Evolutionary conservation across 1,140 invertebrate genomes (phyloP).

Genomic region (Dendroctonus ponderosae): DNA sequence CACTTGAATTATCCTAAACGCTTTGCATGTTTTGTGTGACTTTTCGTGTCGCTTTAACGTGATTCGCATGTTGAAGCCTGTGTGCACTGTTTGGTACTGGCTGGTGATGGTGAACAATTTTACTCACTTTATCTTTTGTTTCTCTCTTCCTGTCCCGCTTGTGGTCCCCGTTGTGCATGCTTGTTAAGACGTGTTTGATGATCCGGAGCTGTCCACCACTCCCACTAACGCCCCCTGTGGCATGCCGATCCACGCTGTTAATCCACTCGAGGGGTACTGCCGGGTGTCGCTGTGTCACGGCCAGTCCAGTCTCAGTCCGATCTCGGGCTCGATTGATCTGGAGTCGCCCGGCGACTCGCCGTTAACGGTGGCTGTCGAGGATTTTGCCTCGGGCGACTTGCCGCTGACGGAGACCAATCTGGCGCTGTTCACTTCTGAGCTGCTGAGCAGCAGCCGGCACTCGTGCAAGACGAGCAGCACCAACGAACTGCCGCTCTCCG

Average conservation of each 20-base stretch:
- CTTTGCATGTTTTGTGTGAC: constrained; percentile 10
- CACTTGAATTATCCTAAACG: constrained; percentile 7
- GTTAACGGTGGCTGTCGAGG: constrained; percentile 20
- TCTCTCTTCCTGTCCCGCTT: constrained; percentile 39
- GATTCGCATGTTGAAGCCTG: not conserved
- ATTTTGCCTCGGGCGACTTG: constrained; percentile 53
- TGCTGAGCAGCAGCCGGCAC: constrained; percentile 37
- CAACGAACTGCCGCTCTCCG: constrained; percentile 61
- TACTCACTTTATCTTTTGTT: constrained; percentile 40
- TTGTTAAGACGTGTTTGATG: constrained; percentile 7
- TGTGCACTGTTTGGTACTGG: not conserved
- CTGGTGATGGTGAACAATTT: constrained; percentile 36
- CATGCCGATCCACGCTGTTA: constrained; percentile 34
- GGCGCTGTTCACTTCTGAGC: constrained; percentile 44
- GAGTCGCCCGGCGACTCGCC: constrained; percentile 42
- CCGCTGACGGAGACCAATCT: constrained; percentile 51
- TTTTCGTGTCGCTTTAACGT: not conserved
- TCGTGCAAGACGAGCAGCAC: constrained; percentile 53
- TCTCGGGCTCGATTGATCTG: constrained; percentile 46
- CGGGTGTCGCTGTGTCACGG: constrained; percentile 27
- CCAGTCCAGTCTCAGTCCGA: constrained; percentile 42
- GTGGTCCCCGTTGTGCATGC: constrained; percentile 27
- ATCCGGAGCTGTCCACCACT: constrained; percentile 36
- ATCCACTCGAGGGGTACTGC: constrained; percentile 18
- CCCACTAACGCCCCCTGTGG: constrained; percentile 39